phyloP scores from a whole-genome alignment of 2,113 vertebrate genomes.

The Platycercus adscitus region DNA sequence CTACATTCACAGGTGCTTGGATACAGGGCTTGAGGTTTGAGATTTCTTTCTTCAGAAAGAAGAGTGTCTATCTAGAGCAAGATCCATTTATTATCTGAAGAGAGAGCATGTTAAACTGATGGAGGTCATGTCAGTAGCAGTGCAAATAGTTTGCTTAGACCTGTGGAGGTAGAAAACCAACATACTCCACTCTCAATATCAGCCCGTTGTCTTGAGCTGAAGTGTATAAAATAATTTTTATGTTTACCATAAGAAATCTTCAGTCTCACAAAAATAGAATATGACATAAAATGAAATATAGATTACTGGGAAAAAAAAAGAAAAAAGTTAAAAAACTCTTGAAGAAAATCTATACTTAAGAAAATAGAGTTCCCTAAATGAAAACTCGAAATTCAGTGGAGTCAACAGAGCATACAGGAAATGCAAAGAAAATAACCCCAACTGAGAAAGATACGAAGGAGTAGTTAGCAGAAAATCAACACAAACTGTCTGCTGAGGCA shows the following conservation, averaged over 20 bases:
- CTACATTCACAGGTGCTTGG: background rate
- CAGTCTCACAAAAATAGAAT: background rate
- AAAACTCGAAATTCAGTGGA: background rate
- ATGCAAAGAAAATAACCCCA: background rate
- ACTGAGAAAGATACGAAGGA: background rate
- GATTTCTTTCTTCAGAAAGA: background rate
- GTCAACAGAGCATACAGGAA: background rate
- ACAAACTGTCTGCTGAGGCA: background rate
- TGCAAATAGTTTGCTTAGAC: background rate
- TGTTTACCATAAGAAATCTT: background rate
- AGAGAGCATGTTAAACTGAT: background rate
- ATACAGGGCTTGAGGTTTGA: background rate
- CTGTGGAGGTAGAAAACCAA: background rate
- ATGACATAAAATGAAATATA: background rate
- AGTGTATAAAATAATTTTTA: background rate
- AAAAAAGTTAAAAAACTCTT: background rate
- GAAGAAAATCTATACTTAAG: background rate
- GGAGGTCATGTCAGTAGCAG: background rate
- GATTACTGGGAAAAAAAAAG: background rate
- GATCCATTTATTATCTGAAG: background rate
- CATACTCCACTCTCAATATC: background rate
- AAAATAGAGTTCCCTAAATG: background rate
- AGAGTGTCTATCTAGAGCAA: background rate
- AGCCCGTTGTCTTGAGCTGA: background rate
- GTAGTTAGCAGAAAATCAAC: background rate